Conservation (phyloP, 2,888 invertebrate species). For the Caenorhabditis sp. region DNA sequence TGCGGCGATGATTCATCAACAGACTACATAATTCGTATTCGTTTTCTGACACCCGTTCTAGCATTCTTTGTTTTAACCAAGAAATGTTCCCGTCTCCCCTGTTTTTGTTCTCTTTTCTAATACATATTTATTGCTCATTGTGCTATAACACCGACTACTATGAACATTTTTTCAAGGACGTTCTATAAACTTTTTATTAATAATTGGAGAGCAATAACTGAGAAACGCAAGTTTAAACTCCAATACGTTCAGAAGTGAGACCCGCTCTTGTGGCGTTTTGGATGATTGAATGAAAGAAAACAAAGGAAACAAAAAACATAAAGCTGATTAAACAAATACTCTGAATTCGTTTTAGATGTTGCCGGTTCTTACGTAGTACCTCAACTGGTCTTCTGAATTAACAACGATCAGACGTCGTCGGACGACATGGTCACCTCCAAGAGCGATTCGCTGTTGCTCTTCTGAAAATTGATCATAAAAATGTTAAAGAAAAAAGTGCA, state of each 20-base stretch:
- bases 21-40: neutral
- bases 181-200: slow-evolving; percentile 1
- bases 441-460: slow-evolving; percentile 79
- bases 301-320: slow-evolving; percentile 37
- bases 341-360: slow-evolving; percentile 50
- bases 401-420: slow-evolving; percentile 81
- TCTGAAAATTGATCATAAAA: slow-evolving; percentile 58
- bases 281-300: slow-evolving; percentile 32
- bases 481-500: neutral
- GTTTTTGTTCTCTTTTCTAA: neutral
- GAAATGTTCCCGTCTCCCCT: neutral
- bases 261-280: slow-evolving; percentile 67
- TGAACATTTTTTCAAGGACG: too few species aligned
- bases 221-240: too few species aligned
- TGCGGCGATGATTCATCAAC: neutral
- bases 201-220: slow-evolving; percentile 1
- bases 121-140: neutral
- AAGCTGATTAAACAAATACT: slow-evolving; percentile 45
- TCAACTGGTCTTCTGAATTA: slow-evolving; percentile 82
- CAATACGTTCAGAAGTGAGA: slow-evolving; percentile 34
- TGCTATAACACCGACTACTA: neutral
- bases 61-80: neutral
- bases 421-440: slow-evolving; percentile 82
- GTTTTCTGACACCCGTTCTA: neutral
- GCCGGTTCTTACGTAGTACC: slow-evolving; percentile 73